phyloP scores from a whole-genome alignment of 2,888 invertebrate species.

The Acleris literana region DNA sequence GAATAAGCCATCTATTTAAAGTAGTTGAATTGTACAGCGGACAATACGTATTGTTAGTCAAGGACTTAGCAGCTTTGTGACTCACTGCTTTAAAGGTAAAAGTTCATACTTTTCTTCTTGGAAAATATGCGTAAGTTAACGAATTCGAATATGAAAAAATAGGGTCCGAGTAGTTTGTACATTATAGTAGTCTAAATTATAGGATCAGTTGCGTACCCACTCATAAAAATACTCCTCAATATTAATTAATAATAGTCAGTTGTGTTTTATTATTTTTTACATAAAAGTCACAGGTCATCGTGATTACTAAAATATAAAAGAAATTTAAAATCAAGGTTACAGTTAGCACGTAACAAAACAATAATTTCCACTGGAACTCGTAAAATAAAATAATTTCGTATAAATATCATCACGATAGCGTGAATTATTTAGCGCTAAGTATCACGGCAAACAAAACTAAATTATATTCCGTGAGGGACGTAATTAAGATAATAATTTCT shows the following conservation, averaged over 20 bases:
- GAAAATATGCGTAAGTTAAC: not conserved
- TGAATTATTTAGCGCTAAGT: constrained; percentile 39
- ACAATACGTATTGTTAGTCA: constrained; percentile 20
- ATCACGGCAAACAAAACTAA: constrained; percentile 47
- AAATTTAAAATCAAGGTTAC: not conserved
- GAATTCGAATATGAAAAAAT: not conserved
- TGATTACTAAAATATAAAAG: not conserved
- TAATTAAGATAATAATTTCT: constrained; percentile 62
- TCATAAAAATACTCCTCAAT: too few relatives aligned
- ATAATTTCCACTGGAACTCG: constrained; percentile 9
- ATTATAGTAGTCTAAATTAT: too few relatives aligned
- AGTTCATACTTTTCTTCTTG: not conserved
- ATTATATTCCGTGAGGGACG: constrained; percentile 56
- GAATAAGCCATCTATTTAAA: constrained; percentile 23
- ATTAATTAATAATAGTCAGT: too few relatives aligned
- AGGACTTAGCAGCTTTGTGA: not conserved
- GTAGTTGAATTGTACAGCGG: constrained; percentile 18
- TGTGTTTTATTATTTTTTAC: too few relatives aligned
- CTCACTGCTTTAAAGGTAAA: not conserved
- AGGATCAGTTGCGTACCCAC: too few relatives aligned
- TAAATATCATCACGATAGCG: constrained; percentile 30
- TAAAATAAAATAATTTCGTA: constrained; percentile 27
- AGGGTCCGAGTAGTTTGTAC: too few relatives aligned
- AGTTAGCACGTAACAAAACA: constrained; percentile 14
- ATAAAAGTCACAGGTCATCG: not conserved